Evolutionary conservation across 2,113 vertebrate species (phyloP), one percentile per base, ranked within the genome.

Genomic region (Corapipo altera): DNA sequence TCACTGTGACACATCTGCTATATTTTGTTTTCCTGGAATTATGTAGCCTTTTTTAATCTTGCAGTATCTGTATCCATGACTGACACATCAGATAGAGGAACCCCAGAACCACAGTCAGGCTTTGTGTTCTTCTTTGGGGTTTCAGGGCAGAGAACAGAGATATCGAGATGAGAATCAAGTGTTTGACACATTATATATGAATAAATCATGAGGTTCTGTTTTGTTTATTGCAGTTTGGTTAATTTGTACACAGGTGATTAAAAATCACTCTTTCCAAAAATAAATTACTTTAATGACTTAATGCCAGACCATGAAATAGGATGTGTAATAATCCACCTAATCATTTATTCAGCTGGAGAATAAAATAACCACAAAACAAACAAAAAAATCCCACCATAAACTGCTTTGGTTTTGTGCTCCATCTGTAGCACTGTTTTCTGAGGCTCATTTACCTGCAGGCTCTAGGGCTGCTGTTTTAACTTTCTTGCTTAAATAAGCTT

Each of bases 1-100:
- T 77, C 66, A 71, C 64, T 66, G 8, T 62, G 82, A 90, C 67
- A 86, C 24, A 16, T 52, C 35, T 43, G 71, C 78, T 76, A 48
- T 59, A 65, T 88, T 80, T 94, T 62, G 43, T 91, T 96, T 91
- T 88, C 61, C 75, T 88, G 72, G 57, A 94, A 86, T 88, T 86
- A 73, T 14, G 70, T 41, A 77, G 21, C 48, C 13, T 91, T 71
- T 62, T 10, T 78, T 82, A 86, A 35, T 85, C 51, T 57, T 37
- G 24, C 44, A 39, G 41, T 39, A 16, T 81, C 74, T n/a, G 8
- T 24, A 48, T 58, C 48, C 64, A 39, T 37, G 33, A 51, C 6
- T 62, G 48, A 64, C 6, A 58, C 2, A 1, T 59, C 43, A 83
- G 46, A 59, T 2, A 66, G 78, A 91, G 39, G 22, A 80, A 71